These are phyloP conservation scores for Anoplius nigerrimus DNA, from an alignment of 2,888 invertebrate species.

Conservation along the genomic window DNA sequence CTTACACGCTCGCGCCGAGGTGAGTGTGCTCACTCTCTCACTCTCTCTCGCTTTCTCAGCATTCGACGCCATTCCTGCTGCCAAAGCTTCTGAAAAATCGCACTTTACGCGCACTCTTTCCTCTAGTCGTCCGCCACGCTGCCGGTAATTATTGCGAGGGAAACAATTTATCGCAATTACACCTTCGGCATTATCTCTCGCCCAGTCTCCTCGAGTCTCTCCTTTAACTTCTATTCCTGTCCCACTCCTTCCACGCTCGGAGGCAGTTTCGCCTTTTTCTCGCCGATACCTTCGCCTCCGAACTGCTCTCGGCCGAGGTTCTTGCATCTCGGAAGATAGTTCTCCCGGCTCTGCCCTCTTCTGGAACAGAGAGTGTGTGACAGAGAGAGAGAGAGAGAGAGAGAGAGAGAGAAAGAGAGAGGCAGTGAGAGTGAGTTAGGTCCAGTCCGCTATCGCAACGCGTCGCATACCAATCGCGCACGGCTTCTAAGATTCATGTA, in stretches of 20 bases:
- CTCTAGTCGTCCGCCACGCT: background rate
- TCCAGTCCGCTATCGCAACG: background rate
- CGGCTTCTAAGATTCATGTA: constrained; percentile 2
- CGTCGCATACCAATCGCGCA: background rate
- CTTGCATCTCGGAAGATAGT: background rate
- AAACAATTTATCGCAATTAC: constrained; percentile 52
- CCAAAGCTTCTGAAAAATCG: constrained; percentile 37
- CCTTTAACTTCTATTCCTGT: constrained; percentile 1
- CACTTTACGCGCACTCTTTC: no score
- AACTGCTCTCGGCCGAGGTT: background rate
- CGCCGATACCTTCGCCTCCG: background rate
- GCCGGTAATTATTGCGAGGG: constrained; percentile 44
- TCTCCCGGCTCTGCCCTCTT: no score
- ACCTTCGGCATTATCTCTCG: constrained; percentile 29
- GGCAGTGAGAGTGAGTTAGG: background rate
- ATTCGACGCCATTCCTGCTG: constrained; percentile 30
- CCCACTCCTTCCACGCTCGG: background rate
- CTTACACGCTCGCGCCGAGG: no score
- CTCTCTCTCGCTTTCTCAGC: no score
- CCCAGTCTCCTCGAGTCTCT: constrained; percentile 20
- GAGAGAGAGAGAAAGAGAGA: background rate
- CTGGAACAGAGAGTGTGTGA: no score
- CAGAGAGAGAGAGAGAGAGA: no score
- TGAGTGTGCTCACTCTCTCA: no score
- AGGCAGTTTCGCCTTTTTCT: constrained; percentile 20